A percentile compares a stretch with the other conserved stretches of the same genome.
Evolutionary conservation across 2,113 vertebrate species (phyloP).

Genomic region (Tichodroma muraria): DNA sequence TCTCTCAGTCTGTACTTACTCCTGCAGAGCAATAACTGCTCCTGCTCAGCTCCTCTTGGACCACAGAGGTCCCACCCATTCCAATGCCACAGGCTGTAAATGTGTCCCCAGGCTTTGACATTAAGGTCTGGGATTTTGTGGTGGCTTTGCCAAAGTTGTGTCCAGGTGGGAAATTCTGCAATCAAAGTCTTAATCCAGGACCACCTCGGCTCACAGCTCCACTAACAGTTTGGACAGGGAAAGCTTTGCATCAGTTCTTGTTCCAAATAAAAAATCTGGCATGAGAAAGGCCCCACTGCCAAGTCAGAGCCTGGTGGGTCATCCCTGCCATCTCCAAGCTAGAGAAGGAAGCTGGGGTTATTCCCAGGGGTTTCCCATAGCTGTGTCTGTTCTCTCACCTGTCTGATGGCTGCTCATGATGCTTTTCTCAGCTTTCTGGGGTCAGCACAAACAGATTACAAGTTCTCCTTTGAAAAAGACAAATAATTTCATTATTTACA

Average conservation of each 20-base stretch:
- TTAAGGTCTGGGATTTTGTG: neutral
- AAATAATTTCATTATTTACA: neutral
- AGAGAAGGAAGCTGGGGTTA: neutral
- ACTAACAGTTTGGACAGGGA: rapidly evolving
- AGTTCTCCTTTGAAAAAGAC: neutral
- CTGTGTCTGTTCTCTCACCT: slow-evolving; percentile 30
- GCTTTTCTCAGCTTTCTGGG: neutral
- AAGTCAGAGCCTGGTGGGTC: neutral
- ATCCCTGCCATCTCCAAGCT: neutral
- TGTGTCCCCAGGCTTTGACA: neutral
- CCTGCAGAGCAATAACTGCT: neutral
- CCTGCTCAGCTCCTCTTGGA: neutral
- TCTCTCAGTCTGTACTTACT: neutral
- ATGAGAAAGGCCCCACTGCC: neutral
- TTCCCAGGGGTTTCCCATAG: neutral
- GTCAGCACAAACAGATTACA: neutral
- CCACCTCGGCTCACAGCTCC: rapidly evolving
- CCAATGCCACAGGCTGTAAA: neutral
- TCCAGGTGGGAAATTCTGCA: neutral
- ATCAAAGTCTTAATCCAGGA: neutral
- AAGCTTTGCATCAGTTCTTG: neutral
- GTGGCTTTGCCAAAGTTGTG: neutral
- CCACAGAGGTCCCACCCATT: neutral
- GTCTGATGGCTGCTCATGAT: neutral
- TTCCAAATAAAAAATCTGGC: neutral